Percentiles rank a stretch among this genome's conserved stretches.
These are phyloP conservation scores for Balaeniceps rex DNA, from an alignment of 2,113 vertebrate species.

Conservation along the genomic window DNA sequence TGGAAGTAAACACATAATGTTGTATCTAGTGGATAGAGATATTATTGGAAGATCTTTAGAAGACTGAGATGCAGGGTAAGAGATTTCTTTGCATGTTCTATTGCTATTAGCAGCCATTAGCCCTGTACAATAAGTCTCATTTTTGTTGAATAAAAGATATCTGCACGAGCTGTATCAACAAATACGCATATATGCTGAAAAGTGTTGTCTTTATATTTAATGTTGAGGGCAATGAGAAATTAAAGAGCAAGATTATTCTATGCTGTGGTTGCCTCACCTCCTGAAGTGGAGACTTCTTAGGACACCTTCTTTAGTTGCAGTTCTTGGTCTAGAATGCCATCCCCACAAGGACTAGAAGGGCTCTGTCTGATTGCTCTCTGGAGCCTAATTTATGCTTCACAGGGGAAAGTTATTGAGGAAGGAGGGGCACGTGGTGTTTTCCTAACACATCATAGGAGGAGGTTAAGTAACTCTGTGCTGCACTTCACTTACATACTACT, in stretches of 20 bases:
- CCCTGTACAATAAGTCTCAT: background rate
- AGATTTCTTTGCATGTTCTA: background rate
- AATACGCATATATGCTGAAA: background rate
- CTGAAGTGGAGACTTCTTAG: background rate
- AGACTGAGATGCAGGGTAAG: background rate
- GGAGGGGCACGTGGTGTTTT: constrained; percentile 30
- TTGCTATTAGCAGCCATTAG: background rate
- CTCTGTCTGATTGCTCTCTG: background rate
- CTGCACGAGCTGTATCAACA: background rate
- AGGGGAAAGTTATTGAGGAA: constrained; percentile 43
- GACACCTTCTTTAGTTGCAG: background rate
- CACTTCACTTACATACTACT: background rate
- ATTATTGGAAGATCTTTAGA: background rate
- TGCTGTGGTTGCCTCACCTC: background rate
- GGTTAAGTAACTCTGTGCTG: constrained; percentile 26
- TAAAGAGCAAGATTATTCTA: background rate
- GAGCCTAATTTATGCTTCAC: constrained; percentile 52
- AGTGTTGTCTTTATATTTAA: background rate
- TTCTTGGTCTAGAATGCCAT: background rate
- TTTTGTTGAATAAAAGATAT: background rate
- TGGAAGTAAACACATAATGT: background rate
- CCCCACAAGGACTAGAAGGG: background rate
- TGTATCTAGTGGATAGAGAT: background rate
- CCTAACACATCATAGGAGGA: constrained; percentile 9
- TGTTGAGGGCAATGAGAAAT: background rate